A percentile compares a stretch with the other conserved stretches of the same genome.
phyloP scores from a whole-genome alignment of 1,140 invertebrate genomes.

The Babylonia areolata region DNA sequence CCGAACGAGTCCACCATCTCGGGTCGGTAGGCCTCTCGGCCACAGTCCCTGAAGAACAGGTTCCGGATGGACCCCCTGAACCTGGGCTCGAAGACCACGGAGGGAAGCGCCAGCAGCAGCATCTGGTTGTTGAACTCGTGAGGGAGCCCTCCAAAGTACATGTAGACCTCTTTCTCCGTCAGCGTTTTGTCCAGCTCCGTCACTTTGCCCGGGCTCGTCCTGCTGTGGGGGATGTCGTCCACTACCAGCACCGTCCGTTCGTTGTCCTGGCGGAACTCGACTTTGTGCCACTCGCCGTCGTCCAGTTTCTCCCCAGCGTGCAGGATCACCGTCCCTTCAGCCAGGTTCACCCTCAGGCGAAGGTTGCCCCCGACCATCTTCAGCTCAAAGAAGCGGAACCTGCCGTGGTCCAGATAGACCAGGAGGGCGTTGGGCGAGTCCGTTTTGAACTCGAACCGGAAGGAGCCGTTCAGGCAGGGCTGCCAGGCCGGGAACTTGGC shows the following conservation, averaged over 20 bases:
- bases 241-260: slow-evolving; percentile 60
- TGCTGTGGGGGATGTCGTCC: slow-evolving; percentile 71
- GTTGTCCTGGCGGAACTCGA: slow-evolving; percentile 58
- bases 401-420: slow-evolving; percentile 94
- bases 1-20: slow-evolving; percentile 71
- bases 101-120: slow-evolving; percentile 55
- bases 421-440: slow-evolving; percentile 94
- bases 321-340: slow-evolving; percentile 84
- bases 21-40: slow-evolving; percentile 50
- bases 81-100: slow-evolving; percentile 61
- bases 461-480: slow-evolving; percentile 89
- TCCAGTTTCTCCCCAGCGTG: slow-evolving; percentile 78
- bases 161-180: slow-evolving; percentile 74
- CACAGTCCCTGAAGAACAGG: slow-evolving; percentile 67
- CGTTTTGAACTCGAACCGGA: slow-evolving; percentile 90
- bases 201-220: slow-evolving; percentile 69
- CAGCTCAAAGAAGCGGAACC: slow-evolving; percentile 95
- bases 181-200: slow-evolving; percentile 13
- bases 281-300: slow-evolving; percentile 64
- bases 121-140: slow-evolving; percentile 70
- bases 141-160: slow-evolving; percentile 69
- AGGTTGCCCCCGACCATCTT: slow-evolving; percentile 93
- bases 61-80: slow-evolving; percentile 68
- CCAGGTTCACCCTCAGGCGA: slow-evolving; percentile 83
- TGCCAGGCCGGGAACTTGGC: slow-evolving; percentile 95